Percentiles rank a stretch among this genome's conserved stretches.
Evolutionary conservation across 1,140 invertebrate species (phyloP).

Genomic region (Eueides isabella): DNA sequence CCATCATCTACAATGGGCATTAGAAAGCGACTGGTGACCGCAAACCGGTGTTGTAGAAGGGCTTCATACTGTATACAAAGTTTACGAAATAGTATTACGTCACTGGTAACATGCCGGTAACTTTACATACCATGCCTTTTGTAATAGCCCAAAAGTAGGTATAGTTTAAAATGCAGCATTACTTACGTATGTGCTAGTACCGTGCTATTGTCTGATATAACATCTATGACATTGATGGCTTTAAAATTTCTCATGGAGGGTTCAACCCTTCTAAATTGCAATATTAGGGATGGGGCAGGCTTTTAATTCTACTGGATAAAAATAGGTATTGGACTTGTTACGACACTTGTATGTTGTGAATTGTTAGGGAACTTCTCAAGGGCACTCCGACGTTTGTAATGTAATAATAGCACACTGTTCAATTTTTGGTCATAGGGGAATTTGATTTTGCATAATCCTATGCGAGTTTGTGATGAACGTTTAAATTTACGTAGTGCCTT

Average conservation of each 20-base stretch:
- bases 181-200: slow-evolving; percentile 54
- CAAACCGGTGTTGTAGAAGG: slow-evolving; percentile 75
- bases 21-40: slow-evolving; percentile 77
- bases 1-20: slow-evolving; percentile 71
- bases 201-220: slow-evolving; percentile 59
- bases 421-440: slow-evolving; percentile 54
- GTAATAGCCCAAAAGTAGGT: slow-evolving; percentile 36
- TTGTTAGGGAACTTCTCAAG: slow-evolving; percentile 75
- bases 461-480: slow-evolving; percentile 35
- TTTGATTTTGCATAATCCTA: slow-evolving; percentile 47
- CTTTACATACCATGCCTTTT: slow-evolving; percentile 49
- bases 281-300: slow-evolving; percentile 73
- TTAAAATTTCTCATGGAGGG: slow-evolving; percentile 75
- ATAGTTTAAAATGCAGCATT: slow-evolving; percentile 23
- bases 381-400: slow-evolving; percentile 74
- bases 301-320: slow-evolving; percentile 79
- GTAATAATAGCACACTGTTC: slow-evolving; percentile 77
- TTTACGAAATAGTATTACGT: slow-evolving; percentile 74
- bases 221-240: slow-evolving; percentile 64
- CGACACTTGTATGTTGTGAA: slow-evolving; percentile 75
- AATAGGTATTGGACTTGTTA: slow-evolving; percentile 80
- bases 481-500: not conserved
- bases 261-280: slow-evolving; percentile 73
- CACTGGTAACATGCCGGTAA: slow-evolving; percentile 66
- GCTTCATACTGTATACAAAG: slow-evolving; percentile 46